A percentile compares a stretch with the other conserved stretches of the same genome.
Conservation (phyloP, 2,113 vertebrate genomes). For the Ardeotis arabs region DNA sequence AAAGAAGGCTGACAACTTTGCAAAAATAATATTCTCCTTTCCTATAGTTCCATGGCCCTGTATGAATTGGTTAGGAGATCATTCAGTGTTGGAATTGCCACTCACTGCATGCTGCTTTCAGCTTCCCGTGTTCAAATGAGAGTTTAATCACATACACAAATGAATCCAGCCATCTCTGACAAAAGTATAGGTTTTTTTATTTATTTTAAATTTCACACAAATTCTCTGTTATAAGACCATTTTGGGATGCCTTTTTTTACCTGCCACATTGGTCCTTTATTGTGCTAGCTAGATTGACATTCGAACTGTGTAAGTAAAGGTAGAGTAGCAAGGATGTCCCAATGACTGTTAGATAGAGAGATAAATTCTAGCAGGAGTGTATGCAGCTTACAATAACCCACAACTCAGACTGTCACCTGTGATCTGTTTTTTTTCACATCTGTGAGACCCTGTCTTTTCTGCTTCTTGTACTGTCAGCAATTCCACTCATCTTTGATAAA, state of each 20-base stretch:
- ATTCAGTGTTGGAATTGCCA: background rate
- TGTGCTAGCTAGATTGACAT: background rate
- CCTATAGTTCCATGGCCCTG: background rate
- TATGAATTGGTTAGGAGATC: background rate
- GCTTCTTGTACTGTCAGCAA: conserved; percentile 2
- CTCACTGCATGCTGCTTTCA: background rate
- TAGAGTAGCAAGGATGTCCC: background rate
- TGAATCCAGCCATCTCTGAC: background rate
- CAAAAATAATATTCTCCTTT: background rate
- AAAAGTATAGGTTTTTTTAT: background rate
- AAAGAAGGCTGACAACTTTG: background rate
- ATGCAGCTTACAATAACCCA: background rate
- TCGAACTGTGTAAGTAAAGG: background rate
- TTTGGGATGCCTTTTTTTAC: background rate
- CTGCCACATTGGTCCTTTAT: background rate
- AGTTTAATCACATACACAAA: background rate
- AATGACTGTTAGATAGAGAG: background rate
- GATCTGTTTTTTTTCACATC: background rate
- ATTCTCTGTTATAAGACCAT: background rate
- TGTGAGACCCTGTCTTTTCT: background rate
- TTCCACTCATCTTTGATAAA: background rate
- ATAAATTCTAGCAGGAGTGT: background rate
- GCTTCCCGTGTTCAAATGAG: background rate
- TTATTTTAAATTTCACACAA: background rate
- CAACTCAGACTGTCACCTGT: background rate